Evolutionary conservation across 2,113 vertebrate species (phyloP).

Genomic region (Vidua chalybeata): DNA sequence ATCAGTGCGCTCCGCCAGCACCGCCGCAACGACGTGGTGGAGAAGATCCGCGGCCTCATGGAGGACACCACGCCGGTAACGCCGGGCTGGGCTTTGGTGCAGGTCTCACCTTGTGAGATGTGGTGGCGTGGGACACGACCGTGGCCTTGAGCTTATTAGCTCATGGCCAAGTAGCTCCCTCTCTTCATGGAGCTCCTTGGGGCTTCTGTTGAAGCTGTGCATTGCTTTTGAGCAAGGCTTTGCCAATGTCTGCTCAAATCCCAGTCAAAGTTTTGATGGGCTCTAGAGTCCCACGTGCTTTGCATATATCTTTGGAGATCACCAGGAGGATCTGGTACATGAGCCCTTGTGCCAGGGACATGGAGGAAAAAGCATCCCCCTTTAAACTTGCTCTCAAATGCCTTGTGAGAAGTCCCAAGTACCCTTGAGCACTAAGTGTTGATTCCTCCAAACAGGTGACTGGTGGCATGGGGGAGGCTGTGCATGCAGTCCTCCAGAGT

Average conservation of each 20-base stretch:
- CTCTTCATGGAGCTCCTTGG: fast-evolving
- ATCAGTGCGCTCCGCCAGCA: constrained; percentile 92
- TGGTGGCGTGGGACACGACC: fast-evolving
- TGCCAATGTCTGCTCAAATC: not conserved
- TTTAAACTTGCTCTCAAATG: not conserved
- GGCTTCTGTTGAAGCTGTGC: not conserved
- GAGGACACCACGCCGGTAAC: constrained; percentile 91
- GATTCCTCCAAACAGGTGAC: not conserved
- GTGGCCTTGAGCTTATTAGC: fast-evolving
- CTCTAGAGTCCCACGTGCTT: fast-evolving
- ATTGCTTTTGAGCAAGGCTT: not conserved
- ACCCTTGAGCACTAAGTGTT: not conserved
- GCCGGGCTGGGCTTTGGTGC: fast-evolving
- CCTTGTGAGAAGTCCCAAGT: not conserved
- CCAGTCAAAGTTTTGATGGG: not conserved
- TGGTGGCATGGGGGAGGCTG: not conserved
- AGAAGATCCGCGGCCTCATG: constrained; percentile 94
- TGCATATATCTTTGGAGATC: not conserved
- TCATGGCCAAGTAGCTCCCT: fast-evolving
- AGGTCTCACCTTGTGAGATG: fast-evolving
- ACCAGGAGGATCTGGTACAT: not conserved
- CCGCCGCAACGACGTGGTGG: constrained; percentile 92
- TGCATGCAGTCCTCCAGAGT: fast-evolving
- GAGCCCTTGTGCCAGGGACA: fast-evolving
- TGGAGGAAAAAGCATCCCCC: not conserved